Evolutionary conservation across 2,113 vertebrate genomes (phyloP).

Genomic region (Pedionomus torquatus): DNA sequence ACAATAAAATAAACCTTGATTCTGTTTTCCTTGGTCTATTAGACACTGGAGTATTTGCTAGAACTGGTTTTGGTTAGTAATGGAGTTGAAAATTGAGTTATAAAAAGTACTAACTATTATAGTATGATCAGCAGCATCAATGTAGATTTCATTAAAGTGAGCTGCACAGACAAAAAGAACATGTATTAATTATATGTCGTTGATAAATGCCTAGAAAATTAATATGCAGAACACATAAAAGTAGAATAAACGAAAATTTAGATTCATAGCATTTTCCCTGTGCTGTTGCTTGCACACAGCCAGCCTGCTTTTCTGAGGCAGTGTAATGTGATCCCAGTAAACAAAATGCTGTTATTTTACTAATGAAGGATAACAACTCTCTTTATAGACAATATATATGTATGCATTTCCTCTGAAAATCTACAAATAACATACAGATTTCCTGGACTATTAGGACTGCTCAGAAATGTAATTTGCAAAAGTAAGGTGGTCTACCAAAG

Average conservation of each 20-base stretch:
- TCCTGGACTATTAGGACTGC: background rate
- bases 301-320: background rate
- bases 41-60: background rate
- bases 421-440: background rate
- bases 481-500: background rate
- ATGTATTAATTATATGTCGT: background rate
- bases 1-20: background rate
- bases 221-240: background rate
- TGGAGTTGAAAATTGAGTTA: background rate
- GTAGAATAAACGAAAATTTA: background rate
- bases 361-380: background rate
- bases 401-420: background rate
- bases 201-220: background rate
- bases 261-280: background rate
- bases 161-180: background rate
- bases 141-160: background rate
- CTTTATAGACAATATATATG: rapidly evolving
- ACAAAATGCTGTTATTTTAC: background rate
- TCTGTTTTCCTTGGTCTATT: background rate
- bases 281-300: background rate
- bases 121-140: background rate
- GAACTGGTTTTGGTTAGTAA: background rate
- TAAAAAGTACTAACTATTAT: background rate
- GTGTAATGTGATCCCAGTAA: background rate
- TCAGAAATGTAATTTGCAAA: background rate